These are phyloP conservation scores for Laticauda laticaudata DNA, from an alignment of 2,113 vertebrate genomes.

Conservation along the genomic window DNA sequence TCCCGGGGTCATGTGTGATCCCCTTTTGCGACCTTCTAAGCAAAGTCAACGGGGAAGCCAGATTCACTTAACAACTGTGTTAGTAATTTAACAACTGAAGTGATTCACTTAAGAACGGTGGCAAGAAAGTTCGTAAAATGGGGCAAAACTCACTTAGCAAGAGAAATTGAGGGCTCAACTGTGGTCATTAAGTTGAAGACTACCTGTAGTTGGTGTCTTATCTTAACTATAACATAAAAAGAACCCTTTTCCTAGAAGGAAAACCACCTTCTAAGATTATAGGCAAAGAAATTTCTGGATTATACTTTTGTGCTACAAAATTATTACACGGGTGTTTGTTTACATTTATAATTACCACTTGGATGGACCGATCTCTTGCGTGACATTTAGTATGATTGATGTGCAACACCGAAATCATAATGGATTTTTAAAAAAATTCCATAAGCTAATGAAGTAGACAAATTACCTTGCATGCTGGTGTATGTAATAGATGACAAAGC, in stretches of 20 bases:
- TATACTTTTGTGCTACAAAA: background rate
- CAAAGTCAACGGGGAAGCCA: background rate
- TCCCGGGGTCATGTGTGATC: background rate
- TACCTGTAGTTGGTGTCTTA: background rate
- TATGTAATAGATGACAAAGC: constrained; percentile 80
- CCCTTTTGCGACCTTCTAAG: background rate
- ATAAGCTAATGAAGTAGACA: fast-evolving
- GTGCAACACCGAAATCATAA: background rate
- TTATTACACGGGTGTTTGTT: background rate
- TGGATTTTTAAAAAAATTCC: background rate
- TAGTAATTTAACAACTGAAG: background rate
- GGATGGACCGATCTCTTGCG: fast-evolving
- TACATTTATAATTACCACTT: background rate
- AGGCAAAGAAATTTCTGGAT: background rate
- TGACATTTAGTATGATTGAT: background rate
- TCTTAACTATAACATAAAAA: background rate
- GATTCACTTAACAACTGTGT: background rate
- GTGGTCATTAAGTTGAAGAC: background rate
- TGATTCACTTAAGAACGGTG: background rate
- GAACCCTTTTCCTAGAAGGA: background rate
- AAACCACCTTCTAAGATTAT: background rate
- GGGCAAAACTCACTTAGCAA: background rate
- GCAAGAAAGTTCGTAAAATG: background rate
- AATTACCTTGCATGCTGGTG: constrained; percentile 89
- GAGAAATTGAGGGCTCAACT: background rate